Percentiles rank a stretch among this genome's conserved stretches.
Evolutionary conservation across 2,797 vertebrate species (phyloP).

Genomic region (Acrossocheilus wenchowensis): DNA sequence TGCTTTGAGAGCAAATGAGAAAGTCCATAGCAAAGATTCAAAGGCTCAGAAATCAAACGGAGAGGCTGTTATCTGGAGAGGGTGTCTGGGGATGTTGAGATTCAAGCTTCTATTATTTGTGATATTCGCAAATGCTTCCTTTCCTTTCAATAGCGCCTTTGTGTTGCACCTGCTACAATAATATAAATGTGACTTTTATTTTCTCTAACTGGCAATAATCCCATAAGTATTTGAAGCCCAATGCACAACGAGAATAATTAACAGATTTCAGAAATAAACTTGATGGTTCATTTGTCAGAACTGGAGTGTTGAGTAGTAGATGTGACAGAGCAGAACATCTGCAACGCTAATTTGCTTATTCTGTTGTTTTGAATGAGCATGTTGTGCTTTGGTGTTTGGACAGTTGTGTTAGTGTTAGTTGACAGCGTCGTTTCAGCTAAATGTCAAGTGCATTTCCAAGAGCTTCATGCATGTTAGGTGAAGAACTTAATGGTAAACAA

Average conservation of each 20-base stretch:
- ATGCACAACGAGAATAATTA: background rate
- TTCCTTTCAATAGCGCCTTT: background rate
- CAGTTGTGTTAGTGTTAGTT: constrained; percentile 1
- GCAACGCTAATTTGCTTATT: background rate
- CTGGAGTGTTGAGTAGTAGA: background rate
- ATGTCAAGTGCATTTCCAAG: constrained; percentile 8
- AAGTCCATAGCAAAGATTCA: constrained; percentile 4
- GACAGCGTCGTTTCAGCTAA: constrained; percentile 14
- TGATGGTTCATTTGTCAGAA: background rate
- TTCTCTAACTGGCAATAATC: background rate
- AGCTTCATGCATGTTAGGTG: background rate
- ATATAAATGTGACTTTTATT: background rate
- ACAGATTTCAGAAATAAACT: background rate
- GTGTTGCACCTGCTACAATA: background rate
- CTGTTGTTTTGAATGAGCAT: background rate
- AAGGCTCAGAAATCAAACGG: constrained; percentile 13
- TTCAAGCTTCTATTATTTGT: background rate
- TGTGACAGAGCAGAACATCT: background rate
- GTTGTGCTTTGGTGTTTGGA: background rate
- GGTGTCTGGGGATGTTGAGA: background rate
- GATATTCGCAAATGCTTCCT: background rate
- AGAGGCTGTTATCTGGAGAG: background rate
- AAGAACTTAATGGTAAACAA: background rate
- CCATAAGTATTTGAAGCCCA: background rate
- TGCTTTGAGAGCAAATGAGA: background rate